Evolutionary conservation across 2,797 vertebrate species (phyloP).

Genomic region (Scomberomorus guttatus): DNA sequence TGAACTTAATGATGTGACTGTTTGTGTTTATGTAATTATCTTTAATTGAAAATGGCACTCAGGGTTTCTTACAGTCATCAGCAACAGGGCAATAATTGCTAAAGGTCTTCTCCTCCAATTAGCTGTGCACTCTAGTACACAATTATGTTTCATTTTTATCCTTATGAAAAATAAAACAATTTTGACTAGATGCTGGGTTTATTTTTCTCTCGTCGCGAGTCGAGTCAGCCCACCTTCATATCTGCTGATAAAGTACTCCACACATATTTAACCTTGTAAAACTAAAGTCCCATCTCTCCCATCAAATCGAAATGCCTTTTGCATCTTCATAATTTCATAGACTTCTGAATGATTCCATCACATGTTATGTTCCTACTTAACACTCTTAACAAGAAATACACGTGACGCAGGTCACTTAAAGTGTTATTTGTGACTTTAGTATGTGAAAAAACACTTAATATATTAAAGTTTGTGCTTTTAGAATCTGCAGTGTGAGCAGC

Average conservation of each 20-base stretch:
- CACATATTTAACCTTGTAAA: background rate
- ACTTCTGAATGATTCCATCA: background rate
- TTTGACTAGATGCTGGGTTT: constrained; percentile 30
- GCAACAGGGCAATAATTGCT: constrained; percentile 59
- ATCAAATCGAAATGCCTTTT: background rate
- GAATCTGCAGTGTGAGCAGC: background rate
- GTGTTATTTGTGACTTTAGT: background rate
- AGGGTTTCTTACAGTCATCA: constrained; percentile 48
- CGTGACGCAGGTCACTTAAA: background rate
- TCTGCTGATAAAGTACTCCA: background rate
- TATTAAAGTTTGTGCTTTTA: background rate
- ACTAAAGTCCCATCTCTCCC: background rate
- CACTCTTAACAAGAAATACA: background rate
- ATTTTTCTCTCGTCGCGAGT: constrained; percentile 12
- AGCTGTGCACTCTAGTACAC: constrained; percentile 26
- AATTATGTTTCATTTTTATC: constrained; percentile 56
- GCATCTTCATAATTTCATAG: background rate
- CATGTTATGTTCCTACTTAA: background rate
- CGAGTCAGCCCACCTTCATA: background rate
- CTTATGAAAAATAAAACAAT: constrained; percentile 39
- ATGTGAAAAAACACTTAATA: background rate
- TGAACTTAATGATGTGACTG: constrained; percentile 14
- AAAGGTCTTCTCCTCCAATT: constrained; percentile 52
- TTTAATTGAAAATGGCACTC: constrained; percentile 65
- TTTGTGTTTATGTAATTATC: constrained; percentile 64